Base-by-base conservation (phyloP, 2,888 invertebrate species). In the Argynnis bischoffii region DNA sequence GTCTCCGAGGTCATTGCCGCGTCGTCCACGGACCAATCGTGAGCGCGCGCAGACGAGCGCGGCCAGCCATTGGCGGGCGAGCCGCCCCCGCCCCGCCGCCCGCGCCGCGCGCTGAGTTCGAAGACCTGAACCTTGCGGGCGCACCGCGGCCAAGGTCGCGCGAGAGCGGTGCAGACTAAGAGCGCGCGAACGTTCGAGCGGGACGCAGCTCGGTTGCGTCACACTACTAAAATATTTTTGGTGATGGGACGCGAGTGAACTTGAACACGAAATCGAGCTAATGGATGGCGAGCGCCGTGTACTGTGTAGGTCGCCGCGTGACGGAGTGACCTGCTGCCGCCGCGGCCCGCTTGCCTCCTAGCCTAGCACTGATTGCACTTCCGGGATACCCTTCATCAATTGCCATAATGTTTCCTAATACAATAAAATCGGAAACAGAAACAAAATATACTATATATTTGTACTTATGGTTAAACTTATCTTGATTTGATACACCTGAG, bases 61-160 rank as follows among this genome's bases (percentile, higher is more conserved):
- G 85, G 85, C 85, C 81, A 83, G 84, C 85, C 81, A 90, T 90
- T 92, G 90, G 93, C 81, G 81, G 89, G 88, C 82, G 79, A 75
- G 73, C 72, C 77, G 81, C 83, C 84, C 87, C 90, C 89, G 81
- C 84, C 90, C 83, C 79, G 85, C 86, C 78, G 85, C 83, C 83
- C 87, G 72, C 79, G 76, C 84, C 83, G 78, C 89, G 77, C 84
- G 81, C 80, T 75, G 90, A 95, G 95, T 95, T 95, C 96, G 95
- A 95, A 95, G 95, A 94, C 95, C 94, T 93, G 95, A 95, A 96
- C 96, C 96, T 96, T 96, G 96, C 95, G 95, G 95, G 95, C 95
- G 95, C 96, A 94, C 96, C 95, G 96, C 95, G 95, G 95, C 95
- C 95, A 95, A 95, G 95, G 95, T 94, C 95, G 94, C 88, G 89